These are phyloP conservation scores for Dinomys branickii DNA, from an alignment of 2,113 vertebrate species.

Conservation along the genomic window DNA sequence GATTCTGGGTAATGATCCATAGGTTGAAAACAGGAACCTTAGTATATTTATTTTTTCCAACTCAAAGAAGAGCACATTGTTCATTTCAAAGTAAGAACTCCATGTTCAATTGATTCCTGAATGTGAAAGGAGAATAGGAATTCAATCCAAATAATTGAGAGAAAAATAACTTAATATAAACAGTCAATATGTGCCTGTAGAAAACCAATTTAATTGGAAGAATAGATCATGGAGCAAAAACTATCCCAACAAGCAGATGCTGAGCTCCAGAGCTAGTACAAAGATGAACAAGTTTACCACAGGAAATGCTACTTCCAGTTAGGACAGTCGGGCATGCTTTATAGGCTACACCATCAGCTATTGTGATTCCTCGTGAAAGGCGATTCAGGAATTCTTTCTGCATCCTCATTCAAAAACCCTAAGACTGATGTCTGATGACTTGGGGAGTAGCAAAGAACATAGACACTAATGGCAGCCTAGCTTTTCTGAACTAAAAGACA, in stretches of 20 bases:
- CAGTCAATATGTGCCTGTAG: background rate
- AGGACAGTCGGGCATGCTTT: background rate
- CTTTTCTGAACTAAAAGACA: background rate
- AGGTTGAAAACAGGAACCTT: background rate
- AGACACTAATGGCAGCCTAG: no score
- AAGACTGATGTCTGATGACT: background rate
- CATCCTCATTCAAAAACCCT: background rate
- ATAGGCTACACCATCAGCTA: background rate
- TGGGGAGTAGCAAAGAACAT: background rate
- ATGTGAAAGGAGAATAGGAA: constrained; percentile 11
- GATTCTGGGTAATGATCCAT: constrained; percentile 7
- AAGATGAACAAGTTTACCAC: background rate
- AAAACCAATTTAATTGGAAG: background rate
- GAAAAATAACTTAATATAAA: background rate
- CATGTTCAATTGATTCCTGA: background rate
- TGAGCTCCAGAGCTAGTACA: background rate
- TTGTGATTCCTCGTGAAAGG: background rate
- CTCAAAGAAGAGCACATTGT: background rate
- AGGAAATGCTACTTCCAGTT: background rate
- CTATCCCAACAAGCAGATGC: background rate
- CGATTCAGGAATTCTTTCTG: background rate
- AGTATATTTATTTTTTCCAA: background rate
- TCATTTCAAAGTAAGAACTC: background rate
- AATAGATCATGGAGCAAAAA: background rate
- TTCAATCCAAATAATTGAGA: constrained; percentile 29